These are phyloP conservation scores for Carollia perspicillata DNA, from an alignment of 2,113 vertebrate genomes.

Conservation along the genomic window DNA sequence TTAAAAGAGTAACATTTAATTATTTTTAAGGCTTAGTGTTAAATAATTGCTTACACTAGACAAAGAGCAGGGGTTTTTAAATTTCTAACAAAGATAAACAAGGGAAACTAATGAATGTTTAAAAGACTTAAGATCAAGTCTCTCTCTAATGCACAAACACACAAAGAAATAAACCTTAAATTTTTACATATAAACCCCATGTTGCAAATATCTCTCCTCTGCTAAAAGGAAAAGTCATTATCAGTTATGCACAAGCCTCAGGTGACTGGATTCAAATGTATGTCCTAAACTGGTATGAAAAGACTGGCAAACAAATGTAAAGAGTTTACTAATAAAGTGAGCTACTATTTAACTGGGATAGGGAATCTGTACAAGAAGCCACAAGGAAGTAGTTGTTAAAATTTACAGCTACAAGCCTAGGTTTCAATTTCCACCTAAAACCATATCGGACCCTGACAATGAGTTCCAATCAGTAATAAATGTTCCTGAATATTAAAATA, in stretches of 20 bases:
- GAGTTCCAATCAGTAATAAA: not conserved
- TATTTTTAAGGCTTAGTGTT: slow-evolving; percentile 1
- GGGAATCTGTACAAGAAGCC: not conserved
- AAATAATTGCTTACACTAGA: not conserved
- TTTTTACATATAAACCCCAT: not conserved
- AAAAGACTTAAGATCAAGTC: slow-evolving; percentile 16
- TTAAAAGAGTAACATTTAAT: not conserved
- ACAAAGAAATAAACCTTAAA: slow-evolving; percentile 6
- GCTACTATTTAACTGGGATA: not conserved
- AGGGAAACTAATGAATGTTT: not conserved
- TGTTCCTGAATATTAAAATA: not conserved
- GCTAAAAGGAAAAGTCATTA: not conserved
- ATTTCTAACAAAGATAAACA: not conserved
- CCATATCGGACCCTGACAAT: not conserved
- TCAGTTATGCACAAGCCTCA: not conserved
- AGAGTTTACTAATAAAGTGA: not conserved
- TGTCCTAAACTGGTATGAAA: not conserved
- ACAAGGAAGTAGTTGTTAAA: not conserved
- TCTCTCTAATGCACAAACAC: not conserved
- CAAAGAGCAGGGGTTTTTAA: not conserved
- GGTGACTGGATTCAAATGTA: not conserved
- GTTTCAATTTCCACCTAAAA: slow-evolving; percentile 24
- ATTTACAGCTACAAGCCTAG: not conserved
- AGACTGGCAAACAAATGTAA: not conserved
- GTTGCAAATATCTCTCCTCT: not conserved